Conservation (phyloP, 2,797 vertebrate species). For the Eulemur rubriventer region DNA sequence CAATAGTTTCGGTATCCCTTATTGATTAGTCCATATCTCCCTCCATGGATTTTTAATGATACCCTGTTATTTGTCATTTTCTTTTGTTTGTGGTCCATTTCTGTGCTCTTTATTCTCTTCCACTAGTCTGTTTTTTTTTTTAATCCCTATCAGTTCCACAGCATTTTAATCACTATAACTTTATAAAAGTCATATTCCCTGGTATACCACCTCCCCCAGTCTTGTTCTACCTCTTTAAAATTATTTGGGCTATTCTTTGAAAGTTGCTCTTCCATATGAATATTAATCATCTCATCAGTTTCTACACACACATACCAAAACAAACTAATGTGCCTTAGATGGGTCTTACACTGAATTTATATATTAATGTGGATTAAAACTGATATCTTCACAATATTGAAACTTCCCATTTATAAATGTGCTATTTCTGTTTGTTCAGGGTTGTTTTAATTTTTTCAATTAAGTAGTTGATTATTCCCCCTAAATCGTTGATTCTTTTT, state of each 20-base stretch:
- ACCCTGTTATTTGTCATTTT: neutral
- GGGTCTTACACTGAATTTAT: neutral
- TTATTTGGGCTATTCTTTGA: neutral
- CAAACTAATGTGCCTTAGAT: neutral
- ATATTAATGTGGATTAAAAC: slow-evolving; percentile 10
- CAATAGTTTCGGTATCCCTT: neutral
- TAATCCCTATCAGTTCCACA: neutral
- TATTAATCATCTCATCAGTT: neutral
- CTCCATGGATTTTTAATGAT: slow-evolving; percentile 8
- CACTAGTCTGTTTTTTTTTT: neutral
- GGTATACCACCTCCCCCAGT: neutral
- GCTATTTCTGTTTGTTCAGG: neutral
- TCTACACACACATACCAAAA: neutral
- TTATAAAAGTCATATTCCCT: neutral
- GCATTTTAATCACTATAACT: neutral
- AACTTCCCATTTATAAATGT: neutral
- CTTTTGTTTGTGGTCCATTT: neutral
- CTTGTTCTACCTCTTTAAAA: neutral
- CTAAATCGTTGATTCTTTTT: neutral
- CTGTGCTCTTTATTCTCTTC: neutral
- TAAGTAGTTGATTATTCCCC: neutral
- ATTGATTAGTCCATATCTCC: neutral
- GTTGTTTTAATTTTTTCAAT: neutral
- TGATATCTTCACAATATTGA: neutral
- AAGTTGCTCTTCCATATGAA: neutral